A percentile compares a stretch with the other conserved stretches of the same genome.
Conservation (phyloP, 2,113 vertebrate genomes). For the Okapia johnstoni region DNA sequence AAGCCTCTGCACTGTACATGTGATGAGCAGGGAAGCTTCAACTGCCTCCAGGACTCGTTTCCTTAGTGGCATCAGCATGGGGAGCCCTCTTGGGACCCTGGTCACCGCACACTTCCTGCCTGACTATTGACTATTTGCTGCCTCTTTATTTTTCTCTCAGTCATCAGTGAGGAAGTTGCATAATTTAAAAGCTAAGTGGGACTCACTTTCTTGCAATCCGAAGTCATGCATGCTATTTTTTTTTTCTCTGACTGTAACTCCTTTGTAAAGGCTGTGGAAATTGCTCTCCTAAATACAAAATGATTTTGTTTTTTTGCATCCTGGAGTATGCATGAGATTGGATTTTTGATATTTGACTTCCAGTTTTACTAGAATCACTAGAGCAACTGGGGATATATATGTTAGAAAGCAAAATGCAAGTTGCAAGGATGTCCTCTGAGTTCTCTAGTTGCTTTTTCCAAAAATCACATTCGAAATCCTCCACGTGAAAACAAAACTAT, state of each 20-base stretch:
- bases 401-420: not conserved
- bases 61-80: not conserved
- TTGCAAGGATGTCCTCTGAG: not conserved
- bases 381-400: not conserved
- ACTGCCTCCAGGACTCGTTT: not conserved
- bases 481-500: not conserved
- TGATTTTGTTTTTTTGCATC: not conserved
- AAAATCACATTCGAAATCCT: slow-evolving; percentile 1
- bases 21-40: slow-evolving; percentile 17
- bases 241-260: not conserved
- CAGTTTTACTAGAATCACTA: not conserved
- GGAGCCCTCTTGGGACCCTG: not conserved
- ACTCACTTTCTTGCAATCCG: not conserved
- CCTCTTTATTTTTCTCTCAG: slow-evolving; percentile 29
- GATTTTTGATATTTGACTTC: not conserved
- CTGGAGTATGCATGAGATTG: not conserved
- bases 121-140: slow-evolving; percentile 17
- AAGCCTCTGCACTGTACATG: not conserved
- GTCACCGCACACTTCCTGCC: slow-evolving; percentile 49
- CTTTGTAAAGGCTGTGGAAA: not conserved
- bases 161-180: slow-evolving; percentile 47
- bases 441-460: not conserved
- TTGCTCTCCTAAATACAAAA: not conserved
- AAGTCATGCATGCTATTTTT: not conserved
- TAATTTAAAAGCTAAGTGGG: slow-evolving; percentile 31